A percentile compares a stretch with the other conserved stretches of the same genome.
Conservation (phyloP, 2,888 invertebrate species). For the Julus scandinavius region DNA sequence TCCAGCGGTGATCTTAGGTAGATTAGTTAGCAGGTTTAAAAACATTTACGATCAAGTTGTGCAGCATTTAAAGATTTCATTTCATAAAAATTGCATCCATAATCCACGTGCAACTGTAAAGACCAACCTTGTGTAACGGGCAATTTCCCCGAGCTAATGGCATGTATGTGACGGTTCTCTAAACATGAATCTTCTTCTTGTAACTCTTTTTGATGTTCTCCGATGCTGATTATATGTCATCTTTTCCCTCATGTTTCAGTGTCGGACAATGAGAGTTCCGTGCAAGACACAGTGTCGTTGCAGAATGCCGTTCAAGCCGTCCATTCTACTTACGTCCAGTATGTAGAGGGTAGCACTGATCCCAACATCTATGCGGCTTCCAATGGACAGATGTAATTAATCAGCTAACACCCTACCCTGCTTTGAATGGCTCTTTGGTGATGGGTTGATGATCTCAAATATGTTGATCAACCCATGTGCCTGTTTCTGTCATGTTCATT, state of each 20-base stretch:
- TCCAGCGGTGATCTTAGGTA: too few relatives aligned
- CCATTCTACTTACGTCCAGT: conserved; percentile 73
- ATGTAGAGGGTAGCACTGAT: conserved; percentile 73
- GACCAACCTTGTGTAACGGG: too few relatives aligned
- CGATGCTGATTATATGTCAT: not conserved
- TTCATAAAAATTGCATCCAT: too few relatives aligned
- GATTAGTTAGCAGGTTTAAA: too few relatives aligned
- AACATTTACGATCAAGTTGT: too few relatives aligned
- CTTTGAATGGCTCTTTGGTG: not conserved
- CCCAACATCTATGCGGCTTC: conserved; percentile 71
- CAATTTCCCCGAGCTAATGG: not conserved
- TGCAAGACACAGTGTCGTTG: conserved; percentile 69
- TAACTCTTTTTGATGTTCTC: not conserved
- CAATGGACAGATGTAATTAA: conserved; percentile 74
- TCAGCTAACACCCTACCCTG: conserved; percentile 50
- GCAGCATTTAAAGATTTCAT: too few relatives aligned
- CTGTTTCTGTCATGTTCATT: conserved; percentile 13
- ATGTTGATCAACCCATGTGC: not conserved
- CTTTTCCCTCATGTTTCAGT: conserved; percentile 60
- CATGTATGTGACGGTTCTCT: not conserved
- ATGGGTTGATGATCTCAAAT: not conserved
- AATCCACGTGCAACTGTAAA: too few relatives aligned
- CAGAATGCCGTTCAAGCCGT: conserved; percentile 64
- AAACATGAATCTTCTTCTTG: not conserved
- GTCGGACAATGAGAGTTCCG: conserved; percentile 67